phyloP scores from a whole-genome alignment of 2,797 vertebrate species.

The Pseudochirops corinnae region DNA sequence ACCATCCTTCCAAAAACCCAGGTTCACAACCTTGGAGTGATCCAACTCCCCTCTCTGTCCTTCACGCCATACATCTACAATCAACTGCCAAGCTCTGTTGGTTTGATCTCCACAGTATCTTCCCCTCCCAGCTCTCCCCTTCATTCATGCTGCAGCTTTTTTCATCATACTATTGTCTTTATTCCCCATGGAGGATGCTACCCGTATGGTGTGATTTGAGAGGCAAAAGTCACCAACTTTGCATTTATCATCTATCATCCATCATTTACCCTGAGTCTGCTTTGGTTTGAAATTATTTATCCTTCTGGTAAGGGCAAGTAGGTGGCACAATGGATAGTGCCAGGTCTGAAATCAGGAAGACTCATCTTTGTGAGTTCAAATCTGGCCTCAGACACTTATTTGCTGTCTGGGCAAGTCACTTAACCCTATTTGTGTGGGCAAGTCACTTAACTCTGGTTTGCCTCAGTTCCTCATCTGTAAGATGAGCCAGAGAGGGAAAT shows the following conservation, averaged over 20 bases:
- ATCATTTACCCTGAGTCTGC: neutral
- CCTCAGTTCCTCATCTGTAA: neutral
- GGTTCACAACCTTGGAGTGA: neutral
- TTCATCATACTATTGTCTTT: neutral
- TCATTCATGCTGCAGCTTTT: neutral
- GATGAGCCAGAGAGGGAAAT: neutral
- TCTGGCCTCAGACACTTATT: neutral
- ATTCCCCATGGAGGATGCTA: neutral
- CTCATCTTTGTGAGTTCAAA: neutral
- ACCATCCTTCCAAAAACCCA: neutral
- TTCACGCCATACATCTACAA: neutral
- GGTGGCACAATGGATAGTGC: neutral
- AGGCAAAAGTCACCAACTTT: neutral
- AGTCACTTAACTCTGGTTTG: neutral
- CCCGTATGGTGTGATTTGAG: neutral
- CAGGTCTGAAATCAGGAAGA: neutral
- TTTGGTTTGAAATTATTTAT: neutral
- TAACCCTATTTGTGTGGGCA: neutral
- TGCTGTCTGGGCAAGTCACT: neutral
- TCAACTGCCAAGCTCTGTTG: neutral
- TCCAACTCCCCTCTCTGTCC: neutral
- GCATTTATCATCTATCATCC: neutral
- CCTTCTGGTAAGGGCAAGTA: neutral
- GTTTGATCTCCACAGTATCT: neutral
- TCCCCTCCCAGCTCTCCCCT: neutral